Evolutionary conservation across 2,797 vertebrate genomes (phyloP), one percentile per base, ranked within the genome.

Genomic region (Acanthurus leucopareius): DNA sequence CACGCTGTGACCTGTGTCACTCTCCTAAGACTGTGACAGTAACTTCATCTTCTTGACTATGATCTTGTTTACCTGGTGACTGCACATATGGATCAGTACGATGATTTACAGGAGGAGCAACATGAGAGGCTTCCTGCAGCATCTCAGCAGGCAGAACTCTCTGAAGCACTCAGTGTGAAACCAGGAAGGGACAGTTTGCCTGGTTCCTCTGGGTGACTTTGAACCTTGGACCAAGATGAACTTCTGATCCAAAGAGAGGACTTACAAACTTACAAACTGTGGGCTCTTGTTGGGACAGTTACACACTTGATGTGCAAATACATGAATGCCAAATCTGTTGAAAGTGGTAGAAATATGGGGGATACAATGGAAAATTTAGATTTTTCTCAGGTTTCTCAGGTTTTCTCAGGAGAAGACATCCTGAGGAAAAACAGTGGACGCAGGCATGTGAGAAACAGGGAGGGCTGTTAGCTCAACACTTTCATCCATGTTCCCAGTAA

Each of bases 151-250:
- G 28, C n/a, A 38, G 56, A 83, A 40, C 40, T 64, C 28, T 47
- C 14, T 57, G 19, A 67, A 65, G 47, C 58, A 0, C 13, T 71
- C 54, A 0, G 64, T 45, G 42, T 62, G 76, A 62, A 69, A 45
- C 52, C 66, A 32, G 15, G 17, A 2, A 54, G 38, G 49, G 56
- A 75, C 77, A 49, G 44, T 64, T 48, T 49, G 28, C n/a, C 81
- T 45, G 59, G 16, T 25, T 66, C 20, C 73, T 74, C 61, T n/a
- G 38, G 69, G 40, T 38, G 78, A 88, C 71, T 78, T 77, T 69
- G 5, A 77, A 56, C 45, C 16, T 44, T 72, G 62, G 47, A 75
- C n/a, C 51, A 16, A 49, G 11, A 10, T 52, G 75, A 79, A 47
- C 72, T 48, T 35, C 59, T 69, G 82, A 71, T 35, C 62, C 61